phyloP scores from a whole-genome alignment of 2,797 vertebrate species.

The Austrolebias charrua region DNA sequence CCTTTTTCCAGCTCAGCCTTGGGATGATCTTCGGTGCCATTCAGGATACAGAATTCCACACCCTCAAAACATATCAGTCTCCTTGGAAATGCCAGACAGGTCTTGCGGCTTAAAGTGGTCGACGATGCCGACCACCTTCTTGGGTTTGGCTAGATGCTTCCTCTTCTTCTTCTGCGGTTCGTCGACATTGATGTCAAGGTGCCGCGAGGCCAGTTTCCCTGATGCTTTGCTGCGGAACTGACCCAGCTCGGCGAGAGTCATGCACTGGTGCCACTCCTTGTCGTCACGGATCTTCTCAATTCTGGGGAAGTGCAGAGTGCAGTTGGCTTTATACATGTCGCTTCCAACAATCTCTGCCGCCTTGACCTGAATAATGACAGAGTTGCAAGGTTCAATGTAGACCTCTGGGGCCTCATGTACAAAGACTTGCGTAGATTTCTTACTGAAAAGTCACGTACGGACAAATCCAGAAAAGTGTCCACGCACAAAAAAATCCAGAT shows the following conservation, averaged over 20 bases:
- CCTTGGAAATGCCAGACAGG: slow-evolving; percentile 84
- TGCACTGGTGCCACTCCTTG: slow-evolving; percentile 94
- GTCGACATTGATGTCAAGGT: slow-evolving; percentile 77
- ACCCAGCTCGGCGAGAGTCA: slow-evolving; percentile 86
- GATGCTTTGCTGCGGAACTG: slow-evolving; percentile 85
- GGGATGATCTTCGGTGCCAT: slow-evolving; percentile 78
- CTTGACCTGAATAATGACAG: slow-evolving; percentile 92
- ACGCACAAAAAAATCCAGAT: too few species aligned
- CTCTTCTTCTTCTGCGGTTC: slow-evolving; percentile 88
- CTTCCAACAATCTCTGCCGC: slow-evolving; percentile 93
- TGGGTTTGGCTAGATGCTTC: slow-evolving; percentile 76
- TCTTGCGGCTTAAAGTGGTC: slow-evolving; percentile 90
- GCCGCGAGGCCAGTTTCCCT: slow-evolving; percentile 90
- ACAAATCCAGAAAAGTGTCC: too few species aligned
- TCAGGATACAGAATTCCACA: slow-evolving; percentile 94
- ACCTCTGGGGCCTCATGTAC: too few species aligned
- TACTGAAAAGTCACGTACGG: too few species aligned
- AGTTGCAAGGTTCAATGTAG: slow-evolving; percentile 92
- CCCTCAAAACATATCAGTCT: slow-evolving; percentile 91
- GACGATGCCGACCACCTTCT: slow-evolving; percentile 81
- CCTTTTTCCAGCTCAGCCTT: slow-evolving; percentile 90
- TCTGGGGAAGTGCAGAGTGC: slow-evolving; percentile 91
- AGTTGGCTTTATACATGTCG: slow-evolving; percentile 92
- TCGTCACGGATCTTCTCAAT: slow-evolving; percentile 95
- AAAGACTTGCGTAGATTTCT: too few species aligned